Percentiles rank a stretch among this genome's conserved stretches.
phyloP scores from a whole-genome alignment of 2,797 vertebrate genomes.

The Phrynocephalus vlangalii region DNA sequence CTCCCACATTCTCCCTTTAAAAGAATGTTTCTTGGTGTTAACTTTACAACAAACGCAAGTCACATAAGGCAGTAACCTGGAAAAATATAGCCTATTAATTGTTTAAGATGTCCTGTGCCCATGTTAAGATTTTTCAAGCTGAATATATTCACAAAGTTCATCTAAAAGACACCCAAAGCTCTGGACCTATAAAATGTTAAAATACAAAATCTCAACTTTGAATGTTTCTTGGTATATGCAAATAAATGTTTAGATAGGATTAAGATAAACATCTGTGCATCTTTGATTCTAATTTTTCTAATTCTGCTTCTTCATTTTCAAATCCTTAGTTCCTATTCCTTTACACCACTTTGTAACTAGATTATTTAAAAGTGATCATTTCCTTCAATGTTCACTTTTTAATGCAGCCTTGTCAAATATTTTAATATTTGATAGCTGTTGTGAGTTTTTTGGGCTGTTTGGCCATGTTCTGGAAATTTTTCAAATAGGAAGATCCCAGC shows the following conservation, averaged over 20 bases:
- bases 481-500: too few species aligned
- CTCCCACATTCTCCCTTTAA: neutral
- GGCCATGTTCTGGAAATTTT: too few species aligned
- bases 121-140: neutral
- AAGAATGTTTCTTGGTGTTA: conserved; percentile 26
- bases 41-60: conserved; percentile 39
- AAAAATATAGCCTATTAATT: neutral
- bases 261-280: neutral
- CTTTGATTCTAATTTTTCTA: neutral
- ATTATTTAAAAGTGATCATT: neutral
- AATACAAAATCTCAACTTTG: neutral
- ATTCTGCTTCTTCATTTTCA: neutral
- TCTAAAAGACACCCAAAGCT: neutral
- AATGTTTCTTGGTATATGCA: neutral
- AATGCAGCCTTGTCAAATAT: neutral
- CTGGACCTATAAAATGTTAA: neutral
- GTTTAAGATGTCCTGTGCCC: conserved; percentile 3
- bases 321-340: neutral
- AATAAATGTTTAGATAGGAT: neutral
- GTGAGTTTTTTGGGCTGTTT: too few species aligned
- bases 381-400: neutral
- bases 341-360: neutral
- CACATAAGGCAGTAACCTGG: conserved; percentile 16
- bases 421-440: neutral
- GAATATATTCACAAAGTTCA: neutral